phyloP scores from a whole-genome alignment of 2,113 vertebrate species.

The Thomomys bottae region DNA sequence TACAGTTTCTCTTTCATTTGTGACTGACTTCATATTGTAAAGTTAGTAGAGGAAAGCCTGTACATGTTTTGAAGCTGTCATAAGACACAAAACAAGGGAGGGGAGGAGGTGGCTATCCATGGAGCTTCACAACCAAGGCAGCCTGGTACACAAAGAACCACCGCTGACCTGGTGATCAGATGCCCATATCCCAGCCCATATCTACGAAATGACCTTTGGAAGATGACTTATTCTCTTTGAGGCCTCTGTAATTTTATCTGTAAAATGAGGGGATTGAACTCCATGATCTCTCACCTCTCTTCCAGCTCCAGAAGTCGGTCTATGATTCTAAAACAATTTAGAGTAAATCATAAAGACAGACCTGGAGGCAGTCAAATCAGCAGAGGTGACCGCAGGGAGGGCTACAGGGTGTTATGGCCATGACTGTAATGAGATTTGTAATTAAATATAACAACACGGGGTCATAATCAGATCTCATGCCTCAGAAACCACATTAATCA shows the following conservation, averaged over 20 bases:
- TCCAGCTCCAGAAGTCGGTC: conserved; percentile 72
- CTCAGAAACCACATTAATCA: conserved; percentile 77
- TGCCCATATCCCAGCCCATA: not conserved
- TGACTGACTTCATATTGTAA: not conserved
- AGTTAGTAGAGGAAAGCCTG: not conserved
- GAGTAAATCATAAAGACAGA: conserved; percentile 78
- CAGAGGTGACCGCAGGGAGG: conserved; percentile 65
- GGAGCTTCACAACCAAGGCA: not conserved
- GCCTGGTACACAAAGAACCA: not conserved
- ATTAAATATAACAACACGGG: conserved; percentile 80
- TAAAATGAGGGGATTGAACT: conserved; percentile 78
- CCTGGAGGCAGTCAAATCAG: conserved; percentile 67
- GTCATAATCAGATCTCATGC: conserved; percentile 77
- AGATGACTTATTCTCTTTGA: conserved; percentile 74
- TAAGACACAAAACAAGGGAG: not conserved
- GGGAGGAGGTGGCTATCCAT: not conserved
- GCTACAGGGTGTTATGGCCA: conserved; percentile 48
- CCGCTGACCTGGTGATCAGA: not conserved
- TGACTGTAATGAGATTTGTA: conserved; percentile 73
- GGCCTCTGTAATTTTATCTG: conserved; percentile 75
- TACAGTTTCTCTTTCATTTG: not conserved
- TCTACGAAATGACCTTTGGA: conserved; percentile 67
- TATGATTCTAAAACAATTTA: conserved; percentile 80
- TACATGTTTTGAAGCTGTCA: not conserved
- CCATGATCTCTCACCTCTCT: conserved; percentile 77